Base-by-base conservation (phyloP, 2,113 vertebrate species). In the Cichladusa arquata region DNA sequence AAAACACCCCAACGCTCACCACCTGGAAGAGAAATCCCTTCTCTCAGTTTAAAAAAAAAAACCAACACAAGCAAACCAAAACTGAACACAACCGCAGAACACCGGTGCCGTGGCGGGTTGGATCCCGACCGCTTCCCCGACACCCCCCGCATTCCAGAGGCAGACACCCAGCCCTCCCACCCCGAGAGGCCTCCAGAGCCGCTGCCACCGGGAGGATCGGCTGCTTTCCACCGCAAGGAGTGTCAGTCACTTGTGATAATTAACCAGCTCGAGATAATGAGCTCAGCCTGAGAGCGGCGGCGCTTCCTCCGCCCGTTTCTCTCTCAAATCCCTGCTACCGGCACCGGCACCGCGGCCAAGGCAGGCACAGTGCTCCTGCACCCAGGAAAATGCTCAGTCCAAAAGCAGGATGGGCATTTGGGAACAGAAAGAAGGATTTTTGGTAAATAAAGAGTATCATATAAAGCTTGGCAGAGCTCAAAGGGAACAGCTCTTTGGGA, bases 241-340 rank as follows among this genome's bases (percentile, higher is more conserved):
- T 31, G 77, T 78, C 94, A 83, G 60, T 92, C 76, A 44, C 80
- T 80, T 19, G 14, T 31, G 31, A 71, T 92, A 96, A 95, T 90
- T 93, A 95, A 83, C 74, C 90, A 62, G 94, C 81, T 87, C 25
- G 3, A 86, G 56, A 88, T 81, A 90, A 96, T 90, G 72, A 88
- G 76, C 88, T 77, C 38, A 5, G 60, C 8, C 64, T 66, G 70
- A 65, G 45, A 86, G 64, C 88, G 24, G 71, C n/a, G 2, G 65
- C 65, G 81, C 81, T 89, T 70, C 24, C 38, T 58, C 78, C 6
- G 6, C 1, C 0, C 1, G 5, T 62, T 45, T 79, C 2, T 0
- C n/a, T 11, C 40, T 6, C 24, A 85, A 84, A 92, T 60, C 56
- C 66, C 69, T 3, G 3, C n/a, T 45, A 58, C 2, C 15, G 2